Evolutionary conservation across 1,140 invertebrate genomes (phyloP), one percentile per base, ranked within the genome.

Genomic region (Spodoptera litura): DNA sequence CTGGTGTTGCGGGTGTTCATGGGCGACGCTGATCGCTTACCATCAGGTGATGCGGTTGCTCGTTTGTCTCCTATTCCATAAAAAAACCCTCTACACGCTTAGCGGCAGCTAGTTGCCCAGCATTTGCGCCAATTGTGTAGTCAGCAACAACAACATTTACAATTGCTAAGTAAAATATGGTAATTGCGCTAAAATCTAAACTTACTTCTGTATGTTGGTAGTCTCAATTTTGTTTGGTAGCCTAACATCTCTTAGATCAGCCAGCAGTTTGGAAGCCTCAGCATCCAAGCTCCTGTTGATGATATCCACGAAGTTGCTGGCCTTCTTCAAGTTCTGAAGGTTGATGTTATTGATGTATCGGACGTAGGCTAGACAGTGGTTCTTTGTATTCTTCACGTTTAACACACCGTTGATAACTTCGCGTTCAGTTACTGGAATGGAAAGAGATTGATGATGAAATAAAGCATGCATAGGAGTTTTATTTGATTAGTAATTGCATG

Each of bases 291-390:
- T 98, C 83, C 98, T 95, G 90, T 99, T 99, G 2, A 98, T 96
- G 62, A 99, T 99, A 92, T 99, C 99, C 68, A 99, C 96, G 88
- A 99, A 99, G 20, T 99, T 96, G 62, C 97, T 97, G 2, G 98
- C 98, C 91, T 99, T 99, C 85, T 98, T 97, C 25, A 99, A 93
- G 91, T 99, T 98, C 92, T 99, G 98, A 35, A 99, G 95, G 94
- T 99, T 99, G 38, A 99, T 99, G 88, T 99, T 99, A 92, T 99
- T 99, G 88, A 99, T 99, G 90, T 99, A 98, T 61, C 99, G 95
- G 3, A 99, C 96, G 89, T 99, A 99, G 0, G 98, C 98, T n/a
- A 99, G 94, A 85, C 98, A 99, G 93, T 99, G 99, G 86, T 99
- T 99, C 91, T 98, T 98, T 0, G 98, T 99, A 85, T 99, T 99